Evolutionary conservation across 64 coral and sea anemone species (phyloP).

Genomic region (Astreopora myriophthalma): DNA sequence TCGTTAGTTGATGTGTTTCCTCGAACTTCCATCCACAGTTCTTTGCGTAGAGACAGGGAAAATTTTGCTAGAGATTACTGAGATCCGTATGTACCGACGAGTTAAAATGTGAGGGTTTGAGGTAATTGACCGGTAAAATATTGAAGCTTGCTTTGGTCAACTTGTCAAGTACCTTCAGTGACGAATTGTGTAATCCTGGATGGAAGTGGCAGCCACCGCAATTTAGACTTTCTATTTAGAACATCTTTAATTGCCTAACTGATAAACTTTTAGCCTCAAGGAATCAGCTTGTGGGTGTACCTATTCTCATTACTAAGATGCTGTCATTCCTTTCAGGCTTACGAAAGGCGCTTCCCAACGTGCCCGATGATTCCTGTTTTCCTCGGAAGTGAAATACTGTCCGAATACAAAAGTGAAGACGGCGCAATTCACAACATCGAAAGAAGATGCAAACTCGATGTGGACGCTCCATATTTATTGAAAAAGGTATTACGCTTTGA

Average conservation of each 20-base stretch:
- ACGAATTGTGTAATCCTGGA: neutral
- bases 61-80: neutral
- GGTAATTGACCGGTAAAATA: neutral
- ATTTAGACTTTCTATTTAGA: neutral
- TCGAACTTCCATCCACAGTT: constrained; percentile 1
- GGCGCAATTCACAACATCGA: constrained; percentile 84
- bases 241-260: neutral
- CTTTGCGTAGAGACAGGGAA: neutral
- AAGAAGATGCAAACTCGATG: constrained; percentile 84
- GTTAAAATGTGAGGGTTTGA: neutral
- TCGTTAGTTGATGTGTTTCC: neutral
- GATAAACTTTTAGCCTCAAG: neutral
- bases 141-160: neutral
- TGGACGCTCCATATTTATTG: constrained; percentile 93
- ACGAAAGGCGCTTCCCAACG: constrained; percentile 92
- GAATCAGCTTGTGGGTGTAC: neutral
- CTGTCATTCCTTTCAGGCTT: constrained; percentile 63
- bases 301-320: neutral
- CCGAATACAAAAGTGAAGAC: constrained; percentile 94
- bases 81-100: neutral
- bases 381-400: constrained; percentile 87
- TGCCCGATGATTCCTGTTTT: constrained; percentile 93
- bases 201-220: neutral
- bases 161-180: neutral
- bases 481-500: constrained; percentile 77